Evolutionary conservation across 2,888 invertebrate genomes (phyloP), one percentile per base, ranked within the genome.

Genomic region (Noctua janthina): DNA sequence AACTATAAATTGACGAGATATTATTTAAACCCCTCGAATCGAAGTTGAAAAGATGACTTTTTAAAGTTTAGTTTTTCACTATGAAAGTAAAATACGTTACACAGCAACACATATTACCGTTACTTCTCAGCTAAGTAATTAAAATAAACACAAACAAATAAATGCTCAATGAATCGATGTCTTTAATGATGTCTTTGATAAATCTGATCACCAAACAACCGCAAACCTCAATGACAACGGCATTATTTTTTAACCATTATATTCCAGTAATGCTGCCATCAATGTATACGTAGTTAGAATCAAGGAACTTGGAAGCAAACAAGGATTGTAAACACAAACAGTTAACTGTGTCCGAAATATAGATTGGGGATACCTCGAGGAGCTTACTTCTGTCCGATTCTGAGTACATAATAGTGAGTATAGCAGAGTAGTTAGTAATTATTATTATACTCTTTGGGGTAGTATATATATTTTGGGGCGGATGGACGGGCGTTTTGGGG

Each of bases 311-410:
- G 49, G 49, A 49, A 49, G 13, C 49, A 49, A 49, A 15, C 49
- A 49, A 49, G 49, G n/a, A 6, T n/a, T 35, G 20, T 64, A 69
- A 79, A 43, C 43, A 43, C 43, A 7, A 43, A 79, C 0, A 17
- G 10, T 43, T 29, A 17, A 13, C 5, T 29, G 46, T 29, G 11
- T 29, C 13, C 7, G 6, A 5, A 39, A 46, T 35, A 64, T 73
- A 39, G 20, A 39, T 73, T 39, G n/a, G 46, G 68, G 54, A 49
- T 69, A 83, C 69, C 39, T 17, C 77, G 54, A 54, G 78, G 54
- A 62, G 29, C 35, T 64, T 39, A 56, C 17, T 83, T 56, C 13
- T 39, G 62, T 49, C 23, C 46, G 11, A 23, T 56, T 17, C 54
- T 64, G 51, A 35, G 1, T n/a, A 35, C 15, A 17, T 15, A n/a